Evolutionary conservation across 2,888 invertebrate genomes (phyloP).

Genomic region (Drosophila neonasuta): DNA sequence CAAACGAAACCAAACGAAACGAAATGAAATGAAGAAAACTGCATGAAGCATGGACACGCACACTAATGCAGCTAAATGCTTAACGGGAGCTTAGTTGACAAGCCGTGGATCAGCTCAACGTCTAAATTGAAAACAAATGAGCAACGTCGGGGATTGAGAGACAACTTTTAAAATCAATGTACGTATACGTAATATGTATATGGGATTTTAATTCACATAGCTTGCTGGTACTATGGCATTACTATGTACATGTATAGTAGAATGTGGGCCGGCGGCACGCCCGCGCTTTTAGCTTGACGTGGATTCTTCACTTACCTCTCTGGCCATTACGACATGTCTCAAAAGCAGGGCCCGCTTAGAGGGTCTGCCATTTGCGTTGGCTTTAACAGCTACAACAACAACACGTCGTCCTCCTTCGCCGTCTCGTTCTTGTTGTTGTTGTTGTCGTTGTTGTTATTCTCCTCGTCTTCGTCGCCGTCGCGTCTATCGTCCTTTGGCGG

Average conservation of each 20-base stretch:
- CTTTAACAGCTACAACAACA: constrained; percentile 45
- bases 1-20: background rate
- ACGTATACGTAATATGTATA: constrained; percentile 9
- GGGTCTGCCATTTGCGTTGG: constrained; percentile 81
- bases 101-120: constrained; percentile 37
- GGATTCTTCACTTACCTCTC: constrained; percentile 80
- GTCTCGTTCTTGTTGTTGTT: background rate
- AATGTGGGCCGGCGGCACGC: constrained; percentile 46
- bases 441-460: background rate
- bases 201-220: constrained; percentile 41
- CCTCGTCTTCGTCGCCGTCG: constrained; percentile 47
- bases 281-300: constrained; percentile 41
- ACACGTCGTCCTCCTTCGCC: constrained; percentile 30
- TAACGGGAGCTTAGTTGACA: constrained; percentile 60
- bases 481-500: constrained; percentile 61
- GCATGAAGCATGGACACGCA: constrained; percentile 61
- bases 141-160: constrained; percentile 27
- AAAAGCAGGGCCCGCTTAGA: constrained; percentile 82
- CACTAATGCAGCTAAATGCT: constrained; percentile 45
- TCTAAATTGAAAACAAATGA: constrained; percentile 50
- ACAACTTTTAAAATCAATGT: constrained; percentile 40
- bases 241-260: constrained; percentile 9
- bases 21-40: constrained; percentile 72
- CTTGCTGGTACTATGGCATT: constrained; percentile 23
- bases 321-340: constrained; percentile 83